A percentile compares a stretch with the other conserved stretches of the same genome.
Conservation (phyloP, 2,888 invertebrate species). For the Dermolepida albohirtum region DNA sequence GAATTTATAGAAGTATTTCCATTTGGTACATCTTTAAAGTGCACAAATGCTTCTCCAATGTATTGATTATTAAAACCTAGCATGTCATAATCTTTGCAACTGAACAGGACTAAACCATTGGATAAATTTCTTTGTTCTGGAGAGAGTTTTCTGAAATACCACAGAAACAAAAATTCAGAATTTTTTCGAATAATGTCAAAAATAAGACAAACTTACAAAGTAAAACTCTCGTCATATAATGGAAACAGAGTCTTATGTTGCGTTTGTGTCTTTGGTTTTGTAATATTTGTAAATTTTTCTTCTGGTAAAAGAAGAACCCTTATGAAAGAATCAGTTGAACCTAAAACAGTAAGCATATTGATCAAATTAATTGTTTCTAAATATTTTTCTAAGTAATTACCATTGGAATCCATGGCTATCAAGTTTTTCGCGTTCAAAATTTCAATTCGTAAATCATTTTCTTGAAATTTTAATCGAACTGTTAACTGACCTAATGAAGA, state of each 20-base stretch:
- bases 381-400: conserved; percentile 64
- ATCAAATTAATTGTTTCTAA: background rate
- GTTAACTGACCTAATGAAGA: conserved; percentile 82
- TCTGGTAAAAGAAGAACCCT: conserved; percentile 87
- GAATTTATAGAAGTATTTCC: conserved; percentile 71
- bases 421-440: conserved; percentile 91
- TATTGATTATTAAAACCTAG: conserved; percentile 92
- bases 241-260: conserved; percentile 95
- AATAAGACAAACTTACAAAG: conserved; percentile 79
- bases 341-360: conserved; percentile 65
- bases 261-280: conserved; percentile 88
- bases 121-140: conserved; percentile 76
- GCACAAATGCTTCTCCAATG: conserved; percentile 92
- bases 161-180: conserved; percentile 44
- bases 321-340: conserved; percentile 93
- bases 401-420: conserved; percentile 88
- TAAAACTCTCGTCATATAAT: conserved; percentile 93
- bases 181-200: conserved; percentile 14
- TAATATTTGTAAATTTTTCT: conserved; percentile 80
- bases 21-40: conserved; percentile 80
- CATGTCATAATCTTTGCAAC: conserved; percentile 96
- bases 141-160: conserved; percentile 74
- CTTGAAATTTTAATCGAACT: conserved; percentile 79
- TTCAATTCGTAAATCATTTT: conserved; percentile 81
- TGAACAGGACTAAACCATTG: conserved; percentile 85